Conservation (phyloP, 2,113 vertebrate species). For the Heterotis niloticus region DNA sequence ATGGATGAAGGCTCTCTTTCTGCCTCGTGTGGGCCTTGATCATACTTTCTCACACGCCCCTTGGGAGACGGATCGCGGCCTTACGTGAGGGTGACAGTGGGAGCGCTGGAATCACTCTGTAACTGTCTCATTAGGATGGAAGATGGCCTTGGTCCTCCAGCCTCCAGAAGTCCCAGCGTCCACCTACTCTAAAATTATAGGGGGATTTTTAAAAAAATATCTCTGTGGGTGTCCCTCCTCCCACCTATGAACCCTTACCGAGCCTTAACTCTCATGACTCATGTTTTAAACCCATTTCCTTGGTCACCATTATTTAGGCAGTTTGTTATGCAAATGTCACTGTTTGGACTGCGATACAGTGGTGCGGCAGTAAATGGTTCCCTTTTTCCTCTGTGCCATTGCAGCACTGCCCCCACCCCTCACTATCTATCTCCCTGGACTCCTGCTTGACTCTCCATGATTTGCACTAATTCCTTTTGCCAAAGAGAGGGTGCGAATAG, state of each 20-base stretch:
- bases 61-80: neutral
- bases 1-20: neutral
- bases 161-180: neutral
- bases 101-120: neutral
- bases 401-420: too few species aligned
- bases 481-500: too few species aligned
- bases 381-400: too few species aligned
- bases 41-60: neutral
- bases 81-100: neutral
- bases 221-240: neutral
- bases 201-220: neutral
- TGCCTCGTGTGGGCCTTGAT: neutral
- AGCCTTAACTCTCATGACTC: neutral
- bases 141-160: neutral
- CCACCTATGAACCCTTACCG: neutral
- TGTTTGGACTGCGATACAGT: too few species aligned
- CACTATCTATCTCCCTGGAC: too few species aligned
- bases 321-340: too few species aligned
- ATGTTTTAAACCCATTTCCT: too few species aligned
- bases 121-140: neutral
- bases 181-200: neutral
- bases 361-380: too few species aligned
- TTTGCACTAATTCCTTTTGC: too few species aligned
- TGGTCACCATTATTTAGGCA: too few species aligned
- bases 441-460: too few species aligned